Percentiles rank a stretch among this genome's conserved stretches.
phyloP scores from a whole-genome alignment of 2,888 invertebrate species.

The Acanthosoma haemorrhoidale region DNA sequence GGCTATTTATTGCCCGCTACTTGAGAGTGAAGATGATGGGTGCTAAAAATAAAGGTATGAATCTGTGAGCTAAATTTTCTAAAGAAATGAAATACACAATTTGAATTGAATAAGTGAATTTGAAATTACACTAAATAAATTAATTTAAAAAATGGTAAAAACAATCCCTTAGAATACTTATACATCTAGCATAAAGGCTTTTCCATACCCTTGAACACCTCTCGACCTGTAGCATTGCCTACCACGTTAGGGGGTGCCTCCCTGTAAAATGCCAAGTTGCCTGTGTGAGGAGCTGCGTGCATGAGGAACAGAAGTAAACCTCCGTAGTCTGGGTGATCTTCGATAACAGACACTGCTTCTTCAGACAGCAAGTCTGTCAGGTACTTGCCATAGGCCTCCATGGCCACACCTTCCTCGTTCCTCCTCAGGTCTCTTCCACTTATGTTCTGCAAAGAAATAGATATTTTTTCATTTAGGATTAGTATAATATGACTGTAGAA shows the following conservation, averaged over 20 bases:
- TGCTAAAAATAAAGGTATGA: no score
- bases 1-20: no score
- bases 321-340: constrained; percentile 46
- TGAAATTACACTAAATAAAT: background rate
- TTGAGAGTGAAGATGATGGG: no score
- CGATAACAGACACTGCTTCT: constrained; percentile 57
- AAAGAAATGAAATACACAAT: no score
- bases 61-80: no score
- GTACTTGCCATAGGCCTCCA: constrained; percentile 56
- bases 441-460: background rate
- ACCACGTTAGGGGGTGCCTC: background rate
- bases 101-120: no score
- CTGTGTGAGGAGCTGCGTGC: constrained; percentile 75
- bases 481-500: no score
- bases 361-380: constrained; percentile 65
- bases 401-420: constrained; percentile 51
- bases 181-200: no score
- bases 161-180: no score
- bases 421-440: constrained; percentile 58
- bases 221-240: background rate
- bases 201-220: background rate
- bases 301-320: constrained; percentile 68
- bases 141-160: background rate
- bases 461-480: no score
- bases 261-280: constrained; percentile 61